Base-by-base conservation (phyloP, 2,888 invertebrate genomes). In the Deroplatys truncata region DNA sequence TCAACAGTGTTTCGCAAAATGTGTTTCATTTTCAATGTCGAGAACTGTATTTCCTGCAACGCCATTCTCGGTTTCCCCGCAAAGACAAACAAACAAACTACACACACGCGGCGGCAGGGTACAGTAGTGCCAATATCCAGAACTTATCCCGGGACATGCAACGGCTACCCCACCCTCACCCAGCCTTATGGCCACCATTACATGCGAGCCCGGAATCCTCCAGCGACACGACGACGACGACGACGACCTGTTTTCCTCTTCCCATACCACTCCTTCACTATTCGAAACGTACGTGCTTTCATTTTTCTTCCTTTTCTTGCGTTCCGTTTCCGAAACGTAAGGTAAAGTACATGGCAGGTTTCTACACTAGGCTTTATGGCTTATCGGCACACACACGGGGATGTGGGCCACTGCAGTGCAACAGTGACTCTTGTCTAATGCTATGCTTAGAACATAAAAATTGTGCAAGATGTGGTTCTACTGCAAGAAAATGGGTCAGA, bases 231-330 rank as follows among this genome's bases (percentile, higher is more conserved):
- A 72, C 56, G 56, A 72, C 56, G 56, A 7, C 56, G 25, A 72
- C 56, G 56, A 72, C 56, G 56, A 7, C 20, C 56, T 72, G 56
- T 72, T 72, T 72, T 72, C 25, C 56, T 72, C 56, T 72, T 16
- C 56, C 56, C 56, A 20, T 72, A 20, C 56, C 25, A 72, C 86
- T 86, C 29, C 82, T 82, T 31, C 86, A 86, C 86, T 56, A 86
- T 86, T 86, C 86, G 86, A 86, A 86, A 82, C 49, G 82, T 86
- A 86, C 86, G 86, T 86, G 86, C 86, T 82, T 86, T 82, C 56
- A 29, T 86, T 82, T 86, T 86, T 86, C 31, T 86, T 86, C 31
- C 31, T 56, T 82, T 86, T 29, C 86, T 86, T 82, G n/a, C 25
- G 4, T 56, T 28, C 15, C 20, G 56, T 25, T 72, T 72, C 25